phyloP scores from a whole-genome alignment of 1,140 invertebrate species.

The Theocolax elegans region DNA sequence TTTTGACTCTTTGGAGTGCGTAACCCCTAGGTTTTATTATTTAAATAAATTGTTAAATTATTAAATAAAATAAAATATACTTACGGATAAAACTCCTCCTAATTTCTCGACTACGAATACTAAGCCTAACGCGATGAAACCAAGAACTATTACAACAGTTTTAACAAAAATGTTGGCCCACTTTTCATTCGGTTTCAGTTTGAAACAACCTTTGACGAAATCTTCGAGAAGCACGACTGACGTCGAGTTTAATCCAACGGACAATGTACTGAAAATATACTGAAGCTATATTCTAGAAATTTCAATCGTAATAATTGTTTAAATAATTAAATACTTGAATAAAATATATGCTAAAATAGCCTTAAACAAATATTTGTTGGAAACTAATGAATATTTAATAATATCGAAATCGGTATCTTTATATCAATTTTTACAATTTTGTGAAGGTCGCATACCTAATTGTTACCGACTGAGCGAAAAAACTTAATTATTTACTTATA shows the following conservation, averaged over 20 bases:
- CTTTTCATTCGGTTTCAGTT: conserved; percentile 72
- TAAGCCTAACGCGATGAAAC: conserved; percentile 73
- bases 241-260: conserved; percentile 84
- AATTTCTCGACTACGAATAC: conserved; percentile 78
- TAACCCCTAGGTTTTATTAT: too few species aligned
- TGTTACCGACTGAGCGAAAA: too few species aligned
- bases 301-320: too few species aligned
- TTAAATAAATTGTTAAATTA: background rate
- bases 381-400: conserved; percentile 35
- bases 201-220: conserved; percentile 78
- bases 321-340: too few species aligned
- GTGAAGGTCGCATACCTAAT: too few species aligned
- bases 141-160: conserved; percentile 72
- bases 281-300: too few species aligned
- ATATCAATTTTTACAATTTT: too few species aligned
- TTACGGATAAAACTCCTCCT: conserved; percentile 79
- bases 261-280: conserved; percentile 76
- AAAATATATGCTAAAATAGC: too few species aligned
- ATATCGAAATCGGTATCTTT: background rate
- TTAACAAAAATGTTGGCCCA: conserved; percentile 75
- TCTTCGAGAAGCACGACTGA: conserved; percentile 84
- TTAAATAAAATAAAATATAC: conserved; percentile 28
- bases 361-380: conserved; percentile 16
- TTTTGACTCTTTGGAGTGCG: too few species aligned
- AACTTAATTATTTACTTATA: too few species aligned